Conservation (phyloP, 2,797 vertebrate genomes). For the Chiloscyllium punctatum region DNA sequence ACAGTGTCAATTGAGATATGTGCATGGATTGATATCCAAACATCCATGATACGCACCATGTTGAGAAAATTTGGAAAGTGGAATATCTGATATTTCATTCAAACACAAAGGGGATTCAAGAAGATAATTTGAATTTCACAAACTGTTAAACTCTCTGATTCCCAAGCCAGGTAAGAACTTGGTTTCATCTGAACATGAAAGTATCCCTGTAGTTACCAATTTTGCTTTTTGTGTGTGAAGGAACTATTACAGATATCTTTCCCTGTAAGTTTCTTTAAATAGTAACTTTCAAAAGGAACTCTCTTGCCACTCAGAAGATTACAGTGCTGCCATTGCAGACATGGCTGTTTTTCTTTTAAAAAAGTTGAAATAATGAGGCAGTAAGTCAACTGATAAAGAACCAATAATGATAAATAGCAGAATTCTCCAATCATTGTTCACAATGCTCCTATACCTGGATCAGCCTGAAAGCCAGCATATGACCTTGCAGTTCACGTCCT, state of each 20-base stretch:
- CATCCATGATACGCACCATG: background rate
- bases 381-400: background rate
- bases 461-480: background rate
- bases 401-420: background rate
- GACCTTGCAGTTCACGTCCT: background rate
- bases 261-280: background rate
- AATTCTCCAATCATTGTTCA: background rate
- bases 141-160: background rate
- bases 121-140: background rate
- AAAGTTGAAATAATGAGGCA: background rate
- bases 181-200: background rate
- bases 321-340: background rate
- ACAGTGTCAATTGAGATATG: background rate
- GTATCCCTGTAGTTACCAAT: background rate
- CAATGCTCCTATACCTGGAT: background rate
- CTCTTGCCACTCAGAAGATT: background rate
- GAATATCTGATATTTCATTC: background rate
- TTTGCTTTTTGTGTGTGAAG: background rate
- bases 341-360: background rate
- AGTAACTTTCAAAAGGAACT: background rate
- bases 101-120: background rate
- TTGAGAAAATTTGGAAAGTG: background rate
- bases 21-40: background rate
- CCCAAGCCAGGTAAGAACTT: background rate
- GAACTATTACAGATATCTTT: background rate